Conservation (phyloP, 1,140 invertebrate species). For the Uloborus diversus region DNA sequence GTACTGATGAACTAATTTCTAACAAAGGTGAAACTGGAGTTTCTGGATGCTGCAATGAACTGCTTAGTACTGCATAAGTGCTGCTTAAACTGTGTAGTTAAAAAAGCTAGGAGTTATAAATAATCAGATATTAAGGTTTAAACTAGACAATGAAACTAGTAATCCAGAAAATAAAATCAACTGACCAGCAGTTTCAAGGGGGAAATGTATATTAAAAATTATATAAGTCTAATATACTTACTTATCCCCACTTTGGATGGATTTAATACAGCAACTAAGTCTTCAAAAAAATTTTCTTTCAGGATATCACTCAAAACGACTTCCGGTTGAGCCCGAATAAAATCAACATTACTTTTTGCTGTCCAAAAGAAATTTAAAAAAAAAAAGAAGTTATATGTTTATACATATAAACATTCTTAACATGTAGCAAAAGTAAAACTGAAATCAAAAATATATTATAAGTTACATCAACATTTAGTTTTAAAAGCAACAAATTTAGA, state of each 20-base stretch:
- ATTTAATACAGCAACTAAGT: slow-evolving; percentile 89
- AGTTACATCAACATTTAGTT: too few species aligned
- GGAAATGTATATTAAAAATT: neutral
- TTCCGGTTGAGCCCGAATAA: slow-evolving; percentile 90
- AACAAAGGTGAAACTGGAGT: too few species aligned
- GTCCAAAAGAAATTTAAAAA: neutral
- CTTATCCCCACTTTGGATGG: slow-evolving; percentile 88
- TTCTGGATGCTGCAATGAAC: too few species aligned
- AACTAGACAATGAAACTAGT: neutral
- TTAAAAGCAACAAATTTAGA: too few species aligned
- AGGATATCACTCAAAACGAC: slow-evolving; percentile 78
- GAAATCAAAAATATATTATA: too few species aligned
- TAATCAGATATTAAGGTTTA: neutral
- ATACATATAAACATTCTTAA: neutral
- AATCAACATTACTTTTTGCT: slow-evolving; percentile 78
- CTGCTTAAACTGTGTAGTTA: neutral
- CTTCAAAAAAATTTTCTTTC: slow-evolving; percentile 59
- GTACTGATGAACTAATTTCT: too few species aligned
- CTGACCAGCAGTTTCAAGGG: neutral
- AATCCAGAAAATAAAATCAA: neutral
- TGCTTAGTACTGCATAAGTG: neutral
- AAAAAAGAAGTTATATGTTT: too few species aligned
- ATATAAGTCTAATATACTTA: slow-evolving; percentile 1
- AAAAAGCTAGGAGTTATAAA: neutral
- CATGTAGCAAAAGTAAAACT: too few species aligned